Base-by-base conservation (phyloP, 1,140 invertebrate species). In the Philotrypesis tridentata region DNA sequence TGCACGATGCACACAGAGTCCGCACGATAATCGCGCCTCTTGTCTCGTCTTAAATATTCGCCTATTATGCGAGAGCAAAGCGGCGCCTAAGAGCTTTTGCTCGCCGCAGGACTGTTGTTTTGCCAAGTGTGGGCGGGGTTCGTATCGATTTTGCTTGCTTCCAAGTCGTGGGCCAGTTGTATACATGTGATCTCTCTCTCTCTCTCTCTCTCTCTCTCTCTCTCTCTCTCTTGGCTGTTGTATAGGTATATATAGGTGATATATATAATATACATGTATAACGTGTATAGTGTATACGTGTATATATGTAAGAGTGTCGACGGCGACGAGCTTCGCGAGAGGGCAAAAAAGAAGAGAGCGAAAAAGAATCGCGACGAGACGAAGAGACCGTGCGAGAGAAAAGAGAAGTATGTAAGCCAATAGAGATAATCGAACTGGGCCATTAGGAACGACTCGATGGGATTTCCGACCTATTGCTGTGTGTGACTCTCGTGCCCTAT, bases 121-220 rank as follows among this genome's bases (percentile, higher is more conserved):
- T 37, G 43, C 67, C 67, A 31, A 79, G 43, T 12, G 67, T 71
- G 65, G 77, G 67, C 67, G 67, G 77, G 43, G 77, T 79, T 71
- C 43, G 33, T 79, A 79, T 79, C 67, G 77, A 79, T 79, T 79
- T 79, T 71, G 61, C 40, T 25, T 17, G 23, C 11, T 17, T 67
- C 48, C 61, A 17, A 9, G 27, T 33, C 43, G 29, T 33, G 43
- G 37, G 40, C 37, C 60, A 79, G 65, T 79, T 23, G 37, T 55
- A 55, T 17, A n/a, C 21, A 17, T 55, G 48, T 17, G 2, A 33
- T n/a, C 33, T n/a, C n/a, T n/a, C n/a, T n/a, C n/a, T n/a, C n/a
- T n/a, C n/a, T n/a, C n/a, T n/a, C n/a, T n/a, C n/a, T n/a, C n/a
- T n/a, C n/a, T n/a, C n/a, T n/a, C n/a, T n/a, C n/a, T n/a, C n/a